A percentile compares a stretch with the other conserved stretches of the same genome.
Evolutionary conservation across 2,113 vertebrate species (phyloP).

Genomic region (Scartelaos histophorus): DNA sequence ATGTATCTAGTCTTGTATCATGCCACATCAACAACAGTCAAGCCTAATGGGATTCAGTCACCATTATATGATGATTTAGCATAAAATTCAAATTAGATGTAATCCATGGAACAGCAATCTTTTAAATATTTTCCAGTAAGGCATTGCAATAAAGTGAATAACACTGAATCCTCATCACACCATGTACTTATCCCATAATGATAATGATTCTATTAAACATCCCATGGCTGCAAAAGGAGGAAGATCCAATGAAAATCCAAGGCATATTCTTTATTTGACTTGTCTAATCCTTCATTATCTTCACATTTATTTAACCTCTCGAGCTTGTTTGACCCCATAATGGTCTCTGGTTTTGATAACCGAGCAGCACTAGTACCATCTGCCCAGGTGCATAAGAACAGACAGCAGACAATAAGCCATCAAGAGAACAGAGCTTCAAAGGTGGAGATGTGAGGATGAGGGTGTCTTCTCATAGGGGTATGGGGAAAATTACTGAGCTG

Average conservation of each 20-base stretch:
- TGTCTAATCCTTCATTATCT: not conserved
- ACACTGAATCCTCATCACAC: not conserved
- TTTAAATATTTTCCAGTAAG: not conserved
- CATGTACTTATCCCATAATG: too few relatives aligned
- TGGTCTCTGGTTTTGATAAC: slow-evolving; percentile 59
- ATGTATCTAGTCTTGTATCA: too few relatives aligned
- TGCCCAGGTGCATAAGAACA: slow-evolving; percentile 56
- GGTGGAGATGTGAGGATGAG: slow-evolving; percentile 56
- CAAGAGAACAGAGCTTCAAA: slow-evolving; percentile 65
- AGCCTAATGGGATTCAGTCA: not conserved
- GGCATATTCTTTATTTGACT: not conserved
- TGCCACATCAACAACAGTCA: not conserved
- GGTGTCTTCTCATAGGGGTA: slow-evolving; percentile 63
- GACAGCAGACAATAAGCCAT: slow-evolving; percentile 53
- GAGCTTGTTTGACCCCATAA: slow-evolving; percentile 10
- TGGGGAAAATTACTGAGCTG: slow-evolving; percentile 41
- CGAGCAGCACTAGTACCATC: slow-evolving; percentile 33
- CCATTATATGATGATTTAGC: not conserved
- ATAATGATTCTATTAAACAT: not conserved
- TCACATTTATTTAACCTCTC: not conserved
- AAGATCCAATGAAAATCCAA: not conserved
- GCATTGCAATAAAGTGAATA: not conserved
- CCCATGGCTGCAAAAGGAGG: not conserved
- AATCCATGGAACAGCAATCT: not conserved
- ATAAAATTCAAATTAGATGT: not conserved